Base-by-base conservation (phyloP, 2,888 invertebrate genomes). In the Trichogramma evanescens region DNA sequence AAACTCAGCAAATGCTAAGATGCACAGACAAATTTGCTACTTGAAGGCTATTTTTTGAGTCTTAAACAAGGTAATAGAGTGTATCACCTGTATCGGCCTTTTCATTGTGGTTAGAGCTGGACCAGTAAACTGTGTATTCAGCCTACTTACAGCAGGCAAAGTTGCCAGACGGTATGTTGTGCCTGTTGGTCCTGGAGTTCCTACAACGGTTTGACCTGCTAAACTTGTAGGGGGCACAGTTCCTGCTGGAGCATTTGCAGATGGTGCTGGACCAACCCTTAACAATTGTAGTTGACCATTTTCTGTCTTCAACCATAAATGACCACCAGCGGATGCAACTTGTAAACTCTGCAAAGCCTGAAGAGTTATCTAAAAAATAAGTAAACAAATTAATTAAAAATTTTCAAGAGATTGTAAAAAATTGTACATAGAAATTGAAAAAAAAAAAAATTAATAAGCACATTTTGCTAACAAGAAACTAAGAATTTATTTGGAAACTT, bases 231-330 rank as follows among this genome's bases (percentile, higher is more conserved):
- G 75, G 61, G 78, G 77, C 39, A 81, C 79, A 46, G 79, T 74
- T 62, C 75, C 77, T 63, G 72, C 73, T 65, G 81, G 81, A 61
- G 78, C 73, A 54, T 72, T 72, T 69, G 85, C 82, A 63, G 85
- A 79, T 62, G 91, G 86, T 66, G 91, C 88, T 69, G 91, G 90
- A 68, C 91, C 91, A 72, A 93, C 91, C 78, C 94, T 87, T 76
- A 96, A 83, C 78, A 96, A 83, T 80, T 96, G 95, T 81, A 91
- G 92, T 80, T 94, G 93, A 75, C 96, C 96, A 83, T 92, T 95
- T 82, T 96, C 96, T 76, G 95, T 96, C 84, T 95, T 95, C 79
- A 96, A 84, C 77, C 96, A 85, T 79, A 96, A 84, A 78, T 94
- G 91, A 26, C 54, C 48, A 1, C 89, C 88, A 80, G 91, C 91